phyloP scores from a whole-genome alignment of 1,140 invertebrate species.

The Macrostomum lignano region DNA sequence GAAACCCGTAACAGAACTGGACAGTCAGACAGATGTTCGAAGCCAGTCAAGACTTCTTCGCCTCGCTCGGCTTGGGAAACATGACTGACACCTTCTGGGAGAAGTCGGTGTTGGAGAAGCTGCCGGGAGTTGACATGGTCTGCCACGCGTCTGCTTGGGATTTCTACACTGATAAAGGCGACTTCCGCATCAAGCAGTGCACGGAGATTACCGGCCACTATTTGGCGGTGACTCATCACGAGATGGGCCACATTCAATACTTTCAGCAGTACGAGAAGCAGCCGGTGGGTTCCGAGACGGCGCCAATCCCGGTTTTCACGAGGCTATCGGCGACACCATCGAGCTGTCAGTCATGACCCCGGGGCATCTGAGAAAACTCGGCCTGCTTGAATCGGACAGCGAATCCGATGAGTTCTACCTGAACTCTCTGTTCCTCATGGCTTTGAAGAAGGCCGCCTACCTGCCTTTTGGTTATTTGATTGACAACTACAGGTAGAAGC shows the following conservation, averaged over 20 bases:
- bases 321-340: constrained; percentile 65
- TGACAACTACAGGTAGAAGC: constrained; percentile 53
- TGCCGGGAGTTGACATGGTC: constrained; percentile 35
- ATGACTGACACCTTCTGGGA: constrained; percentile 40
- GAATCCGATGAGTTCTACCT: constrained; percentile 36
- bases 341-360: constrained; percentile 52
- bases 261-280: constrained; percentile 41
- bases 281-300: constrained; percentile 38
- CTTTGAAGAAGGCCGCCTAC: constrained; percentile 49
- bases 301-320: constrained; percentile 51
- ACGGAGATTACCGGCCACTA: constrained; percentile 31
- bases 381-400: constrained; percentile 41
- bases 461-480: constrained; percentile 50
- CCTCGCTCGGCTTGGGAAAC: constrained; percentile 46
- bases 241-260: constrained; percentile 50
- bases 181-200: constrained; percentile 32
- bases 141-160: constrained; percentile 82
- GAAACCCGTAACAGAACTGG: too few relatives aligned
- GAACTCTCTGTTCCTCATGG: constrained; percentile 46
- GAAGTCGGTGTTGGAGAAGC: constrained; percentile 31
- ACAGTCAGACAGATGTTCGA: constrained; percentile 35
- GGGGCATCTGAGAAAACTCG: constrained; percentile 47
- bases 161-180: constrained; percentile 56
- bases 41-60: constrained; percentile 57
- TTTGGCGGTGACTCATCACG: constrained; percentile 42